Evolutionary conservation across 2,113 vertebrate species (phyloP).

Genomic region (Rhadina sibilatrix): DNA sequence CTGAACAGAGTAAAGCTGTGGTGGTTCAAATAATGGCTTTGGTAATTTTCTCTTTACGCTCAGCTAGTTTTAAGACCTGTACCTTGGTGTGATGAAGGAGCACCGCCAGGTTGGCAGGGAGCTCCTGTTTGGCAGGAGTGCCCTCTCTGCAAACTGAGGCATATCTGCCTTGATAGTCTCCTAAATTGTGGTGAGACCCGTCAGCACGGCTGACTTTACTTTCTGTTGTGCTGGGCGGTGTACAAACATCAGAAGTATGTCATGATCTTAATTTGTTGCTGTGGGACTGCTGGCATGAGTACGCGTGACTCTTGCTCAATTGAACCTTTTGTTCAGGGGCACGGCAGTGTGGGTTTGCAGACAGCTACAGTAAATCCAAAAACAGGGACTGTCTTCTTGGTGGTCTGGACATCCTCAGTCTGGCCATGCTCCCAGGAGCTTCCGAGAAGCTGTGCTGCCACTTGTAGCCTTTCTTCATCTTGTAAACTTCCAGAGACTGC

Average conservation of each 20-base stretch:
- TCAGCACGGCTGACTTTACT: neutral
- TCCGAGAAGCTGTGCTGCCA: constrained; percentile 36
- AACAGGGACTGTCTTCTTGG: constrained; percentile 1
- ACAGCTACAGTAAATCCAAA: constrained; percentile 41
- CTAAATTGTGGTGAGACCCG: neutral
- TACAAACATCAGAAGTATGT: constrained; percentile 57
- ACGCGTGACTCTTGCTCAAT: constrained; percentile 55
- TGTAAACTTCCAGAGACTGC: neutral
- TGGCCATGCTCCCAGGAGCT: constrained; percentile 40
- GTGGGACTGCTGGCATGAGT: constrained; percentile 55
- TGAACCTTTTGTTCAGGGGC: constrained; percentile 62
- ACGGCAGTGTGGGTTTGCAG: constrained; percentile 33
- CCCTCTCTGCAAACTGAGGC: neutral
- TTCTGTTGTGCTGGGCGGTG: constrained; percentile 4
- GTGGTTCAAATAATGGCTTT: neutral
- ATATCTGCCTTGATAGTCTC: neutral
- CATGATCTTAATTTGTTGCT: constrained; percentile 55
- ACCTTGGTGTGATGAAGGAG: neutral
- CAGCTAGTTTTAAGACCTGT: neutral
- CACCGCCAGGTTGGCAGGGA: neutral
- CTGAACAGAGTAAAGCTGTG: neutral
- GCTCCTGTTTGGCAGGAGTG: neutral
- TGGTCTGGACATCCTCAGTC: constrained; percentile 28
- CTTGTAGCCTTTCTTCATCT: constrained; percentile 23
- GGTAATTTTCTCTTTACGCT: neutral